phyloP scores from a whole-genome alignment of 2,113 vertebrate species.

The Callospermophilus lateralis region DNA sequence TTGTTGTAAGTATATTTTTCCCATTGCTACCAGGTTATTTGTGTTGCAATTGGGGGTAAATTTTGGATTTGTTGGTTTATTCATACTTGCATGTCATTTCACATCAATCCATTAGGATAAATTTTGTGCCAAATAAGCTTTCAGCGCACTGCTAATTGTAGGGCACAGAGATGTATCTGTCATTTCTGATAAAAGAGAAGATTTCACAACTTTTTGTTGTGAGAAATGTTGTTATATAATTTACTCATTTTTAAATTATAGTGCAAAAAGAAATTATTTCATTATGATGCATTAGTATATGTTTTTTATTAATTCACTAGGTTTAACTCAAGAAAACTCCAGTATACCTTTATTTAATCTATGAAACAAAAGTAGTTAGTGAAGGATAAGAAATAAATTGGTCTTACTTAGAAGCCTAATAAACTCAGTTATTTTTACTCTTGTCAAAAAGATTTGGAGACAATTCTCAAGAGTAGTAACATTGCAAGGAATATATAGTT shows the following conservation, averaged over 20 bases:
- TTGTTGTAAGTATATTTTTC: constrained; percentile 90
- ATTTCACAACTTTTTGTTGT: background rate
- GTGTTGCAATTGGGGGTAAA: background rate
- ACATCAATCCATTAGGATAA: background rate
- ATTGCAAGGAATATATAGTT: background rate
- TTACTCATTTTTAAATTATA: background rate
- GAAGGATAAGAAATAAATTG: background rate
- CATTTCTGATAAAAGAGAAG: constrained; percentile 51
- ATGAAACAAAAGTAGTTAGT: background rate
- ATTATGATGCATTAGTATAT: background rate
- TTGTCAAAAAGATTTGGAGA: background rate
- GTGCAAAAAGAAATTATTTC: background rate
- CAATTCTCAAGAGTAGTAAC: background rate
- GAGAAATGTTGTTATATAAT: background rate
- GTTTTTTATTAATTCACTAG: background rate
- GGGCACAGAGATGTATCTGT: background rate
- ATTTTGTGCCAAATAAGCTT: background rate
- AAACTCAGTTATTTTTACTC: constrained; percentile 28
- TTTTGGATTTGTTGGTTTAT: background rate
- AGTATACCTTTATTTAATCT: background rate
- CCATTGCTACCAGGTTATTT: constrained; percentile 53
- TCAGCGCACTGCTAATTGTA: background rate
- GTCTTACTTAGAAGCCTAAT: background rate
- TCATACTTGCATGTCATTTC: background rate
- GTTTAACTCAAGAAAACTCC: background rate